Evolutionary conservation across 2,888 invertebrate species (phyloP).

Genomic region (Drepanosiphum platanoidis): DNA sequence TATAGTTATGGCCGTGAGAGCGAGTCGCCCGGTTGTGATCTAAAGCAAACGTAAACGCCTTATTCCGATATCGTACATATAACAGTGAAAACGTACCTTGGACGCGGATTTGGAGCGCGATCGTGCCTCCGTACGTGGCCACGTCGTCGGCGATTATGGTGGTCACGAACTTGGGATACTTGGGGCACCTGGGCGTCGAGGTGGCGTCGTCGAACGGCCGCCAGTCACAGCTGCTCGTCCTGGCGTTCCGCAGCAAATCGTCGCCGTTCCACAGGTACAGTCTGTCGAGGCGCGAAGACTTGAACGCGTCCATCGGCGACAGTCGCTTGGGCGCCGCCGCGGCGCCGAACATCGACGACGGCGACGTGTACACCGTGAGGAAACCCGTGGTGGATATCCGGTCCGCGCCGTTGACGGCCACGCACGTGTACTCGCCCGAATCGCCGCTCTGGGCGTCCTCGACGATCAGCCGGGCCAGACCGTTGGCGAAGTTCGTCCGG

Average conservation of each 20-base stretch:
- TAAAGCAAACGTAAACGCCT: too few relatives aligned
- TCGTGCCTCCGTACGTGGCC: constrained; percentile 80
- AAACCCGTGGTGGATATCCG: constrained; percentile 75
- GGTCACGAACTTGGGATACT: constrained; percentile 36
- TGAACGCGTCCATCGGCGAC: not conserved
- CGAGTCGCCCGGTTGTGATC: too few relatives aligned
- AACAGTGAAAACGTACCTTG: too few relatives aligned
- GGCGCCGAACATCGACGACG: constrained; percentile 71
- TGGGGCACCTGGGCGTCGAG: not conserved
- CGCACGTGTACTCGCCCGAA: constrained; percentile 82
- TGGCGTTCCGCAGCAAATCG: not conserved
- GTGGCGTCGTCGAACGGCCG: not conserved
- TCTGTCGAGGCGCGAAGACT: constrained; percentile 61
- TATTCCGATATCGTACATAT: too few relatives aligned
- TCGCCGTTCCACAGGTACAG: not conserved
- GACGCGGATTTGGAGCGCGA: constrained; percentile 84
- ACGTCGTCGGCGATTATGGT: constrained; percentile 75
- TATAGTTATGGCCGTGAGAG: too few relatives aligned
- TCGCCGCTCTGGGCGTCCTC: constrained; percentile 75
- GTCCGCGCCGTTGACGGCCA: constrained; percentile 81
- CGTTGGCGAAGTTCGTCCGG: constrained; percentile 73
- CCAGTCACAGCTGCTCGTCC: not conserved
- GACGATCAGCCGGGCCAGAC: constrained; percentile 80
- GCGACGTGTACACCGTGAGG: constrained; percentile 51
- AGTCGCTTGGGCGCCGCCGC: constrained; percentile 76